Evolutionary conservation across 2,888 invertebrate genomes (phyloP).

Genomic region (Diadegma fenestrale): DNA sequence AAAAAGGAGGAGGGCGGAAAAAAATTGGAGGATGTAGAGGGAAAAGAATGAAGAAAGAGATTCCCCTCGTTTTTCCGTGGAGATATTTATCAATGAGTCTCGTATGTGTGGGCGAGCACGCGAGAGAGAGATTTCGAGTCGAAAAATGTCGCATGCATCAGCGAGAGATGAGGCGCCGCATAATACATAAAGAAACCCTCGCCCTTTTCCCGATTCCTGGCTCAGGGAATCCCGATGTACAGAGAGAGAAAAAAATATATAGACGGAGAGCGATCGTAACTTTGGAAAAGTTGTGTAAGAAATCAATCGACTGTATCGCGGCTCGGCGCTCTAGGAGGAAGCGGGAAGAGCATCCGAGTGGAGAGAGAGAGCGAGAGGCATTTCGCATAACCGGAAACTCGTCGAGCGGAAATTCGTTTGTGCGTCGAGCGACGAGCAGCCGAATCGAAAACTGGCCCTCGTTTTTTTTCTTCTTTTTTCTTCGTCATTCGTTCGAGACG

Average conservation of each 20-base stretch:
- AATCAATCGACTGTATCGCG: constrained; percentile 58
- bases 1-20: background rate
- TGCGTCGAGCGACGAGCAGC: background rate
- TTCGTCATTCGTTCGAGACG: background rate
- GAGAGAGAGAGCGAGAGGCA: background rate
- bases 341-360: background rate
- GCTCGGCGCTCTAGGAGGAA: background rate
- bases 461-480: background rate
- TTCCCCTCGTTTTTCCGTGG: constrained; percentile 19
- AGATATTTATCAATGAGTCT: constrained; percentile 56
- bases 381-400: constrained; percentile 40
- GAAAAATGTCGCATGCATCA: background rate
- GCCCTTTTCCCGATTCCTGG: constrained; percentile 10
- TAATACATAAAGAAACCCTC: constrained; percentile 41
- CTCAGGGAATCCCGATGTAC: background rate
- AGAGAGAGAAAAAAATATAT: background rate
- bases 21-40: background rate
- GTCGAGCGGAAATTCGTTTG: constrained; percentile 45
- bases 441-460: background rate
- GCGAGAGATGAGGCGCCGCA: constrained; percentile 12
- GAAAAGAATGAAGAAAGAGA: background rate
- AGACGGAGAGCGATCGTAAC: constrained; percentile 34
- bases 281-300: constrained; percentile 54
- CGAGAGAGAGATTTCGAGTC: background rate
- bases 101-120: background rate